A percentile compares a stretch with the other conserved stretches of the same genome.
Conservation (phyloP, 2,888 invertebrate species). For the Acheta domesticus region DNA sequence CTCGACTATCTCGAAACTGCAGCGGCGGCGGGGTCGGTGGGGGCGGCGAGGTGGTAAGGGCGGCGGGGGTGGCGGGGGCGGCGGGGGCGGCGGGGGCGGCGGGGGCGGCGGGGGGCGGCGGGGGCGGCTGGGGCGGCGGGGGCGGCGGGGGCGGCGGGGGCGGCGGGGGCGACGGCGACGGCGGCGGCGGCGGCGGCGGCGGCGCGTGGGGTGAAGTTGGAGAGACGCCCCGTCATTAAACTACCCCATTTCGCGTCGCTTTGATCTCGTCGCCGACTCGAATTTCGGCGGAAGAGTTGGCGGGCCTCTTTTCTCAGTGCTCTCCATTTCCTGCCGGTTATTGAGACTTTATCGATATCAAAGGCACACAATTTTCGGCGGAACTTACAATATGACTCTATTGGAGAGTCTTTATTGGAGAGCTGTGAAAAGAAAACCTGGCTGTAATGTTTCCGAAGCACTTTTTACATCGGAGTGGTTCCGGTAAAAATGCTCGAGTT, state of each 20-base stretch:
- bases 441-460: too few species aligned
- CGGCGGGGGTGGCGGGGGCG: neutral
- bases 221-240: neutral
- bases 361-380: neutral
- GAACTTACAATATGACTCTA: neutral
- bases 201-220: too few species aligned
- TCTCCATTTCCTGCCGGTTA: neutral
- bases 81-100: too few species aligned
- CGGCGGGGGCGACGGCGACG: neutral
- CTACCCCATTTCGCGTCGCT: neutral
- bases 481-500: too few species aligned
- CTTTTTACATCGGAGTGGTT: too few species aligned
- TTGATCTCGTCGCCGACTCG: neutral
- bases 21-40: neutral
- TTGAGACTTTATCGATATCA: conserved; percentile 7
- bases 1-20: neutral
- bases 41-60: too few species aligned
- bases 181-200: too few species aligned
- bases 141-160: neutral
- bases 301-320: neutral
- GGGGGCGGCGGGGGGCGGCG: neutral
- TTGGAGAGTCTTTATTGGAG: neutral
- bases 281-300: neutral
- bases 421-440: too few species aligned
- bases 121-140: too few species aligned